phyloP scores from a whole-genome alignment of 2,888 invertebrate species.

The Amiota minor region DNA sequence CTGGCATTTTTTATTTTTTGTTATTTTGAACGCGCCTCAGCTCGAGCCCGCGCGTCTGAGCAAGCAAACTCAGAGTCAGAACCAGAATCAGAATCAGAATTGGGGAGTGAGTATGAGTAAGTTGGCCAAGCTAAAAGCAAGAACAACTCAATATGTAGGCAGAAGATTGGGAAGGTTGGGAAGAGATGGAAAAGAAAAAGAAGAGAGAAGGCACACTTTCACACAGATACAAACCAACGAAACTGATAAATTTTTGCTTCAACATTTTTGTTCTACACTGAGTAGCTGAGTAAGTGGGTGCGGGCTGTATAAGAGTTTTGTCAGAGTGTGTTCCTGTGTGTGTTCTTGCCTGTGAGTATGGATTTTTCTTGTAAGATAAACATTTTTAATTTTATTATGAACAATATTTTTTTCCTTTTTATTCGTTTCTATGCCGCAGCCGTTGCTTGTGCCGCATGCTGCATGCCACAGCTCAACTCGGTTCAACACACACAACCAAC shows the following conservation, averaged over 20 bases:
- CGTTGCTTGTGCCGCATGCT: not conserved
- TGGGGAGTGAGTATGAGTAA: too few relatives aligned
- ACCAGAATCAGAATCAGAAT: too few relatives aligned
- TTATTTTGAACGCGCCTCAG: slow-evolving; percentile 15
- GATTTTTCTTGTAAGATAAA: slow-evolving; percentile 55
- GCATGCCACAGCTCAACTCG: not conserved
- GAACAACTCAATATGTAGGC: too few relatives aligned
- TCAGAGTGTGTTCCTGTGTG: too few relatives aligned
- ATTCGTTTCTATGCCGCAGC: slow-evolving; percentile 22
- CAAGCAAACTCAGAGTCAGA: too few relatives aligned
- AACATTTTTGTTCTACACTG: slow-evolving; percentile 11
- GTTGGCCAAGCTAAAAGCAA: too few relatives aligned
- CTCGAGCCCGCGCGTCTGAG: too few relatives aligned
- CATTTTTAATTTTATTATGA: slow-evolving; percentile 64
- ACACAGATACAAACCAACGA: not conserved
- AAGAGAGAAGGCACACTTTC: not conserved
- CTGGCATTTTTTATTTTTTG: slow-evolving; percentile 40
- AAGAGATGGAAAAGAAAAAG: too few relatives aligned
- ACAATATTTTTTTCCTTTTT: slow-evolving; percentile 47
- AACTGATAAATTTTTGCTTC: slow-evolving; percentile 20
- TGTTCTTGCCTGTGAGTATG: slow-evolving; percentile 32
- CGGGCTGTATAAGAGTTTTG: too few relatives aligned
- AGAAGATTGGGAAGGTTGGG: too few relatives aligned
- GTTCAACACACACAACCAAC: not conserved
- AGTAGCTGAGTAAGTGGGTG: too few relatives aligned